A percentile compares a stretch with the other conserved stretches of the same genome.
Conservation (phyloP, 2,113 vertebrate genomes). For the Lathamus discolor region DNA sequence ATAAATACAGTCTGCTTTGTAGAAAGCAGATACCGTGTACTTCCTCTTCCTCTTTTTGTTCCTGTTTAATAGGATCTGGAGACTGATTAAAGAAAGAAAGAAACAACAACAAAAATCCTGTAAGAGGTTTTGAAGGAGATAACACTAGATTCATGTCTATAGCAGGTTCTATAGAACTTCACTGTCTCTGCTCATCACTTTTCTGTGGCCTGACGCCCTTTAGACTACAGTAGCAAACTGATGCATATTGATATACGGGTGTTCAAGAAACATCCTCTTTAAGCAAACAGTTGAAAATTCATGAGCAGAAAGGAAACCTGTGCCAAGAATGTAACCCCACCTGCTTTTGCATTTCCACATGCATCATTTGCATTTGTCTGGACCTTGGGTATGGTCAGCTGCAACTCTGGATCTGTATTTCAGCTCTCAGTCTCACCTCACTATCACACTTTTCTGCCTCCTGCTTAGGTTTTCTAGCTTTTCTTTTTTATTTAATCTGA, state of each 20-base stretch:
- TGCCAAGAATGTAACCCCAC: background rate
- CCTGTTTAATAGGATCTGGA: slow-evolving; percentile 7
- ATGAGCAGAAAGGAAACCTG: background rate
- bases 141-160: background rate
- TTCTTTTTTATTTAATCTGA: background rate
- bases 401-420: background rate
- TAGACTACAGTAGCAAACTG: background rate
- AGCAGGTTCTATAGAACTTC: background rate
- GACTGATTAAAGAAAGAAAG: background rate
- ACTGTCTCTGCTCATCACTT: background rate
- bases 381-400: background rate
- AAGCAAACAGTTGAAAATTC: background rate
- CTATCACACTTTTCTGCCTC: background rate
- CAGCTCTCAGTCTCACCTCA: background rate
- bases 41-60: slow-evolving; percentile 55
- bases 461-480: background rate
- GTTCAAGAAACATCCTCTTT: background rate
- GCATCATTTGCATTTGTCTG: background rate
- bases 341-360: background rate
- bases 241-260: background rate
- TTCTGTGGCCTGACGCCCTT: background rate
- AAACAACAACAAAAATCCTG: background rate
- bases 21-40: slow-evolving; percentile 28
- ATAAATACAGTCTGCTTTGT: slow-evolving; percentile 59
- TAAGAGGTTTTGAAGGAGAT: slow-evolving; percentile 19